These are phyloP conservation scores for Drosophila cyrtoloma DNA, from an alignment of 2,888 invertebrate genomes.

Conservation along the genomic window DNA sequence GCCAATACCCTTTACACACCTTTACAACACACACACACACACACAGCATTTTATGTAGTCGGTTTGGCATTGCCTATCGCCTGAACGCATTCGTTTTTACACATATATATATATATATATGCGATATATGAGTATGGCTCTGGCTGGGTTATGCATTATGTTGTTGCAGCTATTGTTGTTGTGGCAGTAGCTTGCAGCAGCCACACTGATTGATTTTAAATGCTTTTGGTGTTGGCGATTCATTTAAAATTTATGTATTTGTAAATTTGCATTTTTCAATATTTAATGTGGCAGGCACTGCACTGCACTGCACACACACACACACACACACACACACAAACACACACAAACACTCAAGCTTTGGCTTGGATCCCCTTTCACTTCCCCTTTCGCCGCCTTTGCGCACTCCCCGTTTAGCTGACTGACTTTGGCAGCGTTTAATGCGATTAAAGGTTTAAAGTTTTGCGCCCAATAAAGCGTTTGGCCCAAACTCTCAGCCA, in stretches of 20 bases:
- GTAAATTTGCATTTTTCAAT: conserved; percentile 79
- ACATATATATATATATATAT: not conserved
- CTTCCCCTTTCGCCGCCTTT: not conserved
- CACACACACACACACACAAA: conserved; percentile 11
- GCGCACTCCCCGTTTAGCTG: conserved; percentile 17
- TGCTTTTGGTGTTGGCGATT: conserved; percentile 76
- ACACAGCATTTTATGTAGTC: conserved; percentile 39
- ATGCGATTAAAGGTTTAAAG: conserved; percentile 80
- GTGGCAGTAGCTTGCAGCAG: conserved; percentile 32
- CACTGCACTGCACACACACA: conserved; percentile 17
- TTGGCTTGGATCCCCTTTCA: not conserved
- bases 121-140: not conserved
- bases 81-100: conserved; percentile 1
- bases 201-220: conserved; percentile 78
- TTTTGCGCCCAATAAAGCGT: conserved; percentile 77
- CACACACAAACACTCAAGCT: not conserved
- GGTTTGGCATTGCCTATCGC: conserved; percentile 44
- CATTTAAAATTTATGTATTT: conserved; percentile 78
- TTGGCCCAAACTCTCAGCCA: conserved; percentile 25
- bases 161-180: conserved; percentile 17
- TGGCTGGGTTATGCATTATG: conserved; percentile 4
- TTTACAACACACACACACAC: conserved; percentile 4
- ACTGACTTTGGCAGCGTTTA: conserved; percentile 69
- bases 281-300: conserved; percentile 69
- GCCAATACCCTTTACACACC: conserved; percentile 17